Conservation (phyloP, 2,888 invertebrate genomes). For the Masnerella sp. region DNA sequence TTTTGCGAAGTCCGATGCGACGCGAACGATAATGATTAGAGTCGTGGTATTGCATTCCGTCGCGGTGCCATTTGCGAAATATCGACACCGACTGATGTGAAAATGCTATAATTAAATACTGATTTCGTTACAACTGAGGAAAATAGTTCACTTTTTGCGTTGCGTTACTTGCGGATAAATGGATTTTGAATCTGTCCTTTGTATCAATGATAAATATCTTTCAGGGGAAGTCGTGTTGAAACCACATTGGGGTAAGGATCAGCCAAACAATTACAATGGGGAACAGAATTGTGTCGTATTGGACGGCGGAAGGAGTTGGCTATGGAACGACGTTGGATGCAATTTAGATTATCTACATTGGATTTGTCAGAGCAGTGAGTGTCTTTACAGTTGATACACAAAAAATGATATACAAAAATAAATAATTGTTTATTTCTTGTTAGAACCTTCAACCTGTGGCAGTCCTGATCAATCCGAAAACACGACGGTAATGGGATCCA, state of each 20-base stretch:
- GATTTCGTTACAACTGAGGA: slow-evolving; percentile 30
- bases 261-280: slow-evolving; percentile 96
- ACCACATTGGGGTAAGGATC: slow-evolving; percentile 95
- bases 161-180: not conserved
- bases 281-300: slow-evolving; percentile 97
- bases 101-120: slow-evolving; percentile 48
- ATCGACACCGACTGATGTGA: slow-evolving; percentile 61
- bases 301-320: slow-evolving; percentile 93
- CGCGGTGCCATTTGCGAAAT: slow-evolving; percentile 60
- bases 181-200: too few species aligned
- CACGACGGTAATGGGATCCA: slow-evolving; percentile 87
- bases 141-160: slow-evolving; percentile 15
- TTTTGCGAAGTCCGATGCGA: slow-evolving; percentile 57
- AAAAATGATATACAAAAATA: too few species aligned
- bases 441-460: slow-evolving; percentile 84
- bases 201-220: slow-evolving; percentile 3
- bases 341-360: slow-evolving; percentile 95
- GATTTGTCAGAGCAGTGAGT: slow-evolving; percentile 94
- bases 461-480: slow-evolving; percentile 91
- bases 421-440: too few species aligned
- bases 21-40: slow-evolving; percentile 59
- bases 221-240: slow-evolving; percentile 87
- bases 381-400: too few species aligned
- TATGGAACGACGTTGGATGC: slow-evolving; percentile 97
- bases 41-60: slow-evolving; percentile 34